phyloP scores from a whole-genome alignment of 2,888 invertebrate genomes.

The Hesperia comma region DNA sequence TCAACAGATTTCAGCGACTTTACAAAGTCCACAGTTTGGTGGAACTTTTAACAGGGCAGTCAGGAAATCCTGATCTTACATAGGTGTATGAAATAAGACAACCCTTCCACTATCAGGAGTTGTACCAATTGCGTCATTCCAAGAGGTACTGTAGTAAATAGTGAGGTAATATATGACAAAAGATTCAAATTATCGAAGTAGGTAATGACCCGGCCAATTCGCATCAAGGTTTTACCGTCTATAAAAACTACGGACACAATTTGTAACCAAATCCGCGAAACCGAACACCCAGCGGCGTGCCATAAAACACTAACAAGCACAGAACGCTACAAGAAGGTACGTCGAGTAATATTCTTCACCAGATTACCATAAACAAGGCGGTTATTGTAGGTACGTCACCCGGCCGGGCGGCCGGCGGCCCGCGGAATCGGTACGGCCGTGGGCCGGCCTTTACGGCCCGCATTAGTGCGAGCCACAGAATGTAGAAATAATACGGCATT shows the following conservation, averaged over 20 bases:
- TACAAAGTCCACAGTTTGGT: too few relatives aligned
- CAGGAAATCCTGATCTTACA: too few relatives aligned
- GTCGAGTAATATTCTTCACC: conserved; percentile 13
- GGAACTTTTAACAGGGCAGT: too few relatives aligned
- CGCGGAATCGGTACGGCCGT: conserved; percentile 30
- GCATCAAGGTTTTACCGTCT: background rate
- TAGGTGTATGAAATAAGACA: too few relatives aligned
- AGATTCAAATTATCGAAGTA: too few relatives aligned
- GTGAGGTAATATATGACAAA: too few relatives aligned
- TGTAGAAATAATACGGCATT: conserved; percentile 35
- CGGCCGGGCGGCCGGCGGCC: too few relatives aligned
- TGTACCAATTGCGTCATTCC: too few relatives aligned
- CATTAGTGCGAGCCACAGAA: conserved; percentile 22
- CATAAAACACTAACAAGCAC: conserved; percentile 32
- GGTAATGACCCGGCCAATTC: too few relatives aligned
- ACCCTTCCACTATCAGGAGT: too few relatives aligned
- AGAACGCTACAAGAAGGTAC: background rate
- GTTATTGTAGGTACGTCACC: conserved; percentile 28
- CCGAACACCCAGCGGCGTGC: conserved; percentile 13
- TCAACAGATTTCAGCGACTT: too few relatives aligned
- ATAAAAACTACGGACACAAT: background rate
- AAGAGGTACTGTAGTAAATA: too few relatives aligned
- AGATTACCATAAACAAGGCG: conserved; percentile 31
- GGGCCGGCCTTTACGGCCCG: conserved; percentile 39
- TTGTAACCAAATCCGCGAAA: conserved; percentile 26